These are phyloP conservation scores for Holothuria glaberrima DNA, from an alignment of 35 echinoderm and acorn worm species.

Conservation along the genomic window DNA sequence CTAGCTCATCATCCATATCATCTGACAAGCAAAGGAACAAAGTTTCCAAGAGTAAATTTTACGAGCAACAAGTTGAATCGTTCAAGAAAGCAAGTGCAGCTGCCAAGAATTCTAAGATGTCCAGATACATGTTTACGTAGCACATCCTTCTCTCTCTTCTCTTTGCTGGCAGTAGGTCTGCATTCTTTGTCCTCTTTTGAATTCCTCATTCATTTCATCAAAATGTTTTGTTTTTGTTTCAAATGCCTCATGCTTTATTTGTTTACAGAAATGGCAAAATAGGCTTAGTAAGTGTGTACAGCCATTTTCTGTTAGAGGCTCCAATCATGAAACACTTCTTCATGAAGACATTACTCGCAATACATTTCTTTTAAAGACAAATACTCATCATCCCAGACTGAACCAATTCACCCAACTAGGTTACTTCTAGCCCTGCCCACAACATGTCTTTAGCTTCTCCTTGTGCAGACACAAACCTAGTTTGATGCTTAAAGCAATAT, in stretches of 20 bases:
- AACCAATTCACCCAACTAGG: background rate
- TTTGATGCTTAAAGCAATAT: no score
- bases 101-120: constrained; percentile 33
- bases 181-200: background rate
- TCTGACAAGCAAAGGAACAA: constrained; percentile 32
- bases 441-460: no score
- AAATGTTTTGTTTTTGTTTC: background rate
- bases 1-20: background rate
- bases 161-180: background rate
- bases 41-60: constrained; percentile 37
- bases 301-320: no score
- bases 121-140: constrained; percentile 45
- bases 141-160: background rate
- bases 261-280: background rate
- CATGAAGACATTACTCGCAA: no score
- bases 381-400: no score
- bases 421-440: background rate
- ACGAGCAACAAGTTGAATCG: constrained; percentile 30
- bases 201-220: background rate
- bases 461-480: no score
- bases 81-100: constrained; percentile 27
- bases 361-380: no score
- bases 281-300: no score
- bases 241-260: background rate
- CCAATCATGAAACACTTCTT: no score